phyloP scores from a whole-genome alignment of 2,888 invertebrate genomes.

The Aspidiotus rigidus region DNA sequence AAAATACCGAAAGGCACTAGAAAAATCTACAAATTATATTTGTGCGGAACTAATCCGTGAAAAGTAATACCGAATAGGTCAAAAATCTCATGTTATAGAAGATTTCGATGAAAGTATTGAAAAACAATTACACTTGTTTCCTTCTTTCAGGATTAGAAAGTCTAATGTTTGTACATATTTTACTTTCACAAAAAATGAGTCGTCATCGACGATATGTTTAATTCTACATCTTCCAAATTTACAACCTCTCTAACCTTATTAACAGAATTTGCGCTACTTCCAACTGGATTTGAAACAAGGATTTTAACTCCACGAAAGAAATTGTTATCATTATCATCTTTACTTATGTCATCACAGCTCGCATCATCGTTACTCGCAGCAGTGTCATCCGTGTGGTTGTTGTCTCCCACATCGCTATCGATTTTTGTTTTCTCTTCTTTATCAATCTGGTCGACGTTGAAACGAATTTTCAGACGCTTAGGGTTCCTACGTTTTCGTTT shows the following conservation, averaged over 20 bases:
- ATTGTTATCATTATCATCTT: slow-evolving; percentile 29
- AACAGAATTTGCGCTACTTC: background rate
- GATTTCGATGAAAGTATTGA: too few species aligned
- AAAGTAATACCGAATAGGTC: too few species aligned
- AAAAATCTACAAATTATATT: too few species aligned
- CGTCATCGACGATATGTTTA: slow-evolving; percentile 15
- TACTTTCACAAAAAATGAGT: background rate
- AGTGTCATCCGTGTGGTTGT: slow-evolving; percentile 21
- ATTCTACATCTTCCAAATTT: slow-evolving; percentile 23
- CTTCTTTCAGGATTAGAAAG: too few species aligned
- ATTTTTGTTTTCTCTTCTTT: slow-evolving; percentile 8
- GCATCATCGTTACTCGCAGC: slow-evolving; percentile 26
- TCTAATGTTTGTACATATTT: too few species aligned
- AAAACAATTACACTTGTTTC: too few species aligned
- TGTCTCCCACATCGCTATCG: background rate
- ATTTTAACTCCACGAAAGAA: background rate
- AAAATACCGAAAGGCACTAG: too few species aligned
- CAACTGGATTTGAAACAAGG: background rate
- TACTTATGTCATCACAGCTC: slow-evolving; percentile 21
- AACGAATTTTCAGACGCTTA: slow-evolving; percentile 17
- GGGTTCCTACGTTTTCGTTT: slow-evolving; percentile 14
- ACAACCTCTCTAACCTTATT: slow-evolving; percentile 18
- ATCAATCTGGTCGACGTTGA: background rate
- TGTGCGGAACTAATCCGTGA: too few species aligned
- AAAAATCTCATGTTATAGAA: too few species aligned